These are phyloP conservation scores for Callorhinus ursinus DNA, from an alignment of 2,113 vertebrate species.

Conservation along the genomic window DNA sequence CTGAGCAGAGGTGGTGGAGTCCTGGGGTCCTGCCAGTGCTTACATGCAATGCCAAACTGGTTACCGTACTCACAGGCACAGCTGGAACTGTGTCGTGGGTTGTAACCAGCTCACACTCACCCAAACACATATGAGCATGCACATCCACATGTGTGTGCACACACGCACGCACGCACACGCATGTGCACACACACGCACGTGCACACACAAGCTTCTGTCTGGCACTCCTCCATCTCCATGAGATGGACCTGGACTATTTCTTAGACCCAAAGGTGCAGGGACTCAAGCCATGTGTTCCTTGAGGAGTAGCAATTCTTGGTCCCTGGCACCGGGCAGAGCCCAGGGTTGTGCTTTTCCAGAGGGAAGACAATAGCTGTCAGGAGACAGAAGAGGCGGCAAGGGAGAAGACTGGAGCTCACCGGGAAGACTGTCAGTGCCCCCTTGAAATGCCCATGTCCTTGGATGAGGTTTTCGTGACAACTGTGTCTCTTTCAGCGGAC, in stretches of 20 bases:
- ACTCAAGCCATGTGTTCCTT: background rate
- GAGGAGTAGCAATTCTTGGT: background rate
- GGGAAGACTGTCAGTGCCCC: background rate
- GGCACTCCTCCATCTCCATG: background rate
- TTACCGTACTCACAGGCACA: fast-evolving
- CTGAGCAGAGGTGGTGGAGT: background rate
- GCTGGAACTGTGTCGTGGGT: background rate
- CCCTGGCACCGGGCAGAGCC: background rate
- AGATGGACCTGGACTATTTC: background rate
- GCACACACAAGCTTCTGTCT: background rate
- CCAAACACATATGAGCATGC: fast-evolving
- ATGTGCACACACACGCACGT: no score
- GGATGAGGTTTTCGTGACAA: background rate
- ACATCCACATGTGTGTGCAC: background rate
- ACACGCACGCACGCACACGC: background rate
- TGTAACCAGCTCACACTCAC: background rate
- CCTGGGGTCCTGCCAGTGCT: background rate
- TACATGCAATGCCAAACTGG: background rate
- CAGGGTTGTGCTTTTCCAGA: background rate
- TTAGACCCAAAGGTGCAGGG: background rate
- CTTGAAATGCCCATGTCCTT: background rate
- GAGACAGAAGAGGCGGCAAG: background rate
- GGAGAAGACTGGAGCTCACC: background rate
- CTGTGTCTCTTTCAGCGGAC: background rate
- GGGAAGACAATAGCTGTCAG: background rate